A percentile compares a stretch with the other conserved stretches of the same genome.
Evolutionary conservation across 2,797 vertebrate species (phyloP).

Genomic region (Pyrocephalus nanus): DNA sequence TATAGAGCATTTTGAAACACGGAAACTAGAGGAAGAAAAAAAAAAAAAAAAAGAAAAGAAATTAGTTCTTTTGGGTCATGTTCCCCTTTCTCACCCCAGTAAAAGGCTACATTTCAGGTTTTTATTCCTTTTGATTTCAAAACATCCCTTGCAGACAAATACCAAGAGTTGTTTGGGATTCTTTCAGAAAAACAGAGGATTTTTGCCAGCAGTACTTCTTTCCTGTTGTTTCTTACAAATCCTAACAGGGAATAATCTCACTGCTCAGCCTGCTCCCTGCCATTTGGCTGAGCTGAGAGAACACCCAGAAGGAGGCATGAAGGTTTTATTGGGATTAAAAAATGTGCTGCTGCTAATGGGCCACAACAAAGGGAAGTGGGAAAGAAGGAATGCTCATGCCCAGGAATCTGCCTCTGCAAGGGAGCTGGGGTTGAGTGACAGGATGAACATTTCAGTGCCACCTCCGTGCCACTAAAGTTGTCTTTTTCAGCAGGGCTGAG

Average conservation of each 20-base stretch:
- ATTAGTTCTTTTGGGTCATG: not conserved
- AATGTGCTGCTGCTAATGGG: not conserved
- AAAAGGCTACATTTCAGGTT: not conserved
- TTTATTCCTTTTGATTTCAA: slow-evolving; percentile 30
- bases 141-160: slow-evolving; percentile 38
- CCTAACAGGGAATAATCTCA: slow-evolving; percentile 20
- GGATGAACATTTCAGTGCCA: accelerated
- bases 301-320: slow-evolving; percentile 2
- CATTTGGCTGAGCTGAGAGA: slow-evolving; percentile 39
- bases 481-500: not conserved
- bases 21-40: not conserved
- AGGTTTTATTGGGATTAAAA: slow-evolving; percentile 13
- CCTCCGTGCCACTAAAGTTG: not conserved
- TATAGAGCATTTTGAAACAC: slow-evolving; percentile 13
- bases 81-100: not conserved
- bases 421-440: not conserved
- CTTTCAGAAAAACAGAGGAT: not conserved
- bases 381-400: slow-evolving; percentile 16
- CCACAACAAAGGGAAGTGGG: not conserved
- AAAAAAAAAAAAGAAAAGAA: not conserved
- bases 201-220: slow-evolving; percentile 12
- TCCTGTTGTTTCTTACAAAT: slow-evolving; percentile 31
- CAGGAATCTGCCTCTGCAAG: not conserved
- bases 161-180: slow-evolving; percentile 8
- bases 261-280: slow-evolving; percentile 14